These are phyloP conservation scores for Sternarchorhynchus goeldii DNA, from an alignment of 2,797 vertebrate genomes.

Conservation along the genomic window DNA sequence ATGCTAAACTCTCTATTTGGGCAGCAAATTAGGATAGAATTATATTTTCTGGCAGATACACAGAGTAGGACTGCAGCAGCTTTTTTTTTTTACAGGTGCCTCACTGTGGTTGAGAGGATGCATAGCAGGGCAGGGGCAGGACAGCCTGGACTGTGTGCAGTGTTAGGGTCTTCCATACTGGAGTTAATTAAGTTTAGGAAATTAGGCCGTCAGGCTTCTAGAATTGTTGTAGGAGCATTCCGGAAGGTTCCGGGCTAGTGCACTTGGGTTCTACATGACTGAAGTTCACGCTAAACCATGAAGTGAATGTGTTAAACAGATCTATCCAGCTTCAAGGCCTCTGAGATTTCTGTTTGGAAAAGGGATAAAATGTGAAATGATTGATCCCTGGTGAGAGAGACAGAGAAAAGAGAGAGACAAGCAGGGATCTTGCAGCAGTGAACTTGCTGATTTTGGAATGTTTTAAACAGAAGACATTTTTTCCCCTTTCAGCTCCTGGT, in stretches of 20 bases:
- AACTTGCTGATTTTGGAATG: conserved; percentile 41
- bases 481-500: conserved; percentile 35
- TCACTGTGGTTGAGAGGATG: conserved; percentile 18
- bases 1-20: conserved; percentile 63
- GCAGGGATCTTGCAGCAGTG: conserved; percentile 15
- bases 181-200: conserved; percentile 57
- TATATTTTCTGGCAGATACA: no score
- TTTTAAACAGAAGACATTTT: conserved; percentile 49
- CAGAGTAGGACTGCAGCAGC: no score
- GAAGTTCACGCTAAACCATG: conserved; percentile 62
- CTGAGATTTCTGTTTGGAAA: conserved; percentile 16
- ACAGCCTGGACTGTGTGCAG: conserved; percentile 30
- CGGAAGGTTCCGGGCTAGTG: conserved; percentile 53
- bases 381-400: conserved; percentile 18
- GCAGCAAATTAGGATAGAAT: conserved; percentile 16
- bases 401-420: not conserved
- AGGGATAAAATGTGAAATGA: not conserved
- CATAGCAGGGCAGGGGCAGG: conserved; percentile 46
- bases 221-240: conserved; percentile 2
- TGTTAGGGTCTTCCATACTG: conserved; percentile 39
- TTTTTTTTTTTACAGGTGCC: conserved; percentile 18
- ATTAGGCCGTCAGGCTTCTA: conserved; percentile 53
- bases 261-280: conserved; percentile 69
- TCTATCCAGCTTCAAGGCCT: not conserved
- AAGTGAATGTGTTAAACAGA: conserved; percentile 48